Percentiles rank a stretch among this genome's conserved stretches.
These are phyloP conservation scores for Silvanus unidentatus DNA, from an alignment of 2,888 invertebrate genomes.

Conservation along the genomic window DNA sequence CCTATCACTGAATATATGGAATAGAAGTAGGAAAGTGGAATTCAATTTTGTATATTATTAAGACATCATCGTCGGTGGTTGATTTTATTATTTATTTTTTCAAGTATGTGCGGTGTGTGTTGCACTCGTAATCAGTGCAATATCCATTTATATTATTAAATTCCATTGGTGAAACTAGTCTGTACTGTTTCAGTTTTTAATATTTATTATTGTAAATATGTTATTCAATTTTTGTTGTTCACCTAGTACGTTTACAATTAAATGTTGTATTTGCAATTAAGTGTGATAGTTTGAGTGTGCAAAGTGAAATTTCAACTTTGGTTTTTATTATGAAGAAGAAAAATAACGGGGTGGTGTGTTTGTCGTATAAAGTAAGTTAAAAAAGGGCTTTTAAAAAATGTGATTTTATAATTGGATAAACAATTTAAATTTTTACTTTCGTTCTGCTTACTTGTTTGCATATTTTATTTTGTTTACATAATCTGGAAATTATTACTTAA, in stretches of 20 bases:
- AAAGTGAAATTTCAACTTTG: conserved; percentile 9
- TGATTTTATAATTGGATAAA: not conserved
- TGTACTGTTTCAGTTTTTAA: conserved; percentile 11
- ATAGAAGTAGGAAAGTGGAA: conserved; percentile 18
- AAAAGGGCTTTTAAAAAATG: too few relatives aligned
- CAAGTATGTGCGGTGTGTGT: conserved; percentile 1
- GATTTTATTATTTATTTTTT: not conserved
- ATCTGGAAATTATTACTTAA: not conserved
- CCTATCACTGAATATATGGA: conserved; percentile 38
- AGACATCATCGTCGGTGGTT: conserved; percentile 13
- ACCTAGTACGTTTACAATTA: not conserved
- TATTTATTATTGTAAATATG: conserved; percentile 15
- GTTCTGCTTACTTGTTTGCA: too few relatives aligned
- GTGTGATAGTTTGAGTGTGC: conserved; percentile 15
- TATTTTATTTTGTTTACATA: not conserved
- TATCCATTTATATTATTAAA: conserved; percentile 6
- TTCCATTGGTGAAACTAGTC: conserved; percentile 29
- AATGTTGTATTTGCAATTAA: conserved; percentile 7
- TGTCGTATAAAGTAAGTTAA: conserved; percentile 40
- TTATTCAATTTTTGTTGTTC: conserved; percentile 12
- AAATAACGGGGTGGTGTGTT: conserved; percentile 31
- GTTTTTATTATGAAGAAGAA: conserved; percentile 12
- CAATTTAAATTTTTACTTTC: not conserved
- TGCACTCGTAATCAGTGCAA: conserved; percentile 6
- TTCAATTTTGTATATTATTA: conserved; percentile 10